These are phyloP conservation scores for Cherax quadricarinatus DNA, from an alignment of 1,140 invertebrate genomes.

Conservation along the genomic window DNA sequence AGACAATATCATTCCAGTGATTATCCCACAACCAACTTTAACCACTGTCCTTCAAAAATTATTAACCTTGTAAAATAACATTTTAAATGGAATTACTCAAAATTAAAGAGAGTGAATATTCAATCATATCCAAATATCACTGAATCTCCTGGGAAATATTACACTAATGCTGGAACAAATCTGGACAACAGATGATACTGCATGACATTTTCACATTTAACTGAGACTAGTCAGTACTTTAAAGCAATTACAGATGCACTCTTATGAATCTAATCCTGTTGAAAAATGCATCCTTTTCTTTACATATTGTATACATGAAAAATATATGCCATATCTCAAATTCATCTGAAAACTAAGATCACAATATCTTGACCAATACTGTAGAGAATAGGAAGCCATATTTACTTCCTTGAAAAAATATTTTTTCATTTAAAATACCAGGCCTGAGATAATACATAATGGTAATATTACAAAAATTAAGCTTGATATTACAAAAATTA, in stretches of 20 bases:
- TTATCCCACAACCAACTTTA: no score
- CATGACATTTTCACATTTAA: neutral
- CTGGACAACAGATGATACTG: neutral
- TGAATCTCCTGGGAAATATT: neutral
- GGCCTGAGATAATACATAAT: neutral
- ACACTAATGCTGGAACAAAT: neutral
- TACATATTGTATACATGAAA: neutral
- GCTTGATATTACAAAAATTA: no score
- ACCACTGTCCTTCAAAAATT: no score
- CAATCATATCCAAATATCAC: neutral
- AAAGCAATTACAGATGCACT: neutral
- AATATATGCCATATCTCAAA: neutral
- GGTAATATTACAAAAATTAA: neutral
- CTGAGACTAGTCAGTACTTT: neutral
- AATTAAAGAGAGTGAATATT: neutral
- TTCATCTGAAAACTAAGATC: neutral
- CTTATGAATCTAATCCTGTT: neutral
- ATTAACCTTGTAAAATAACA: no score
- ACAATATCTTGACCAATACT: neutral
- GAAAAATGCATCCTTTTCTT: neutral
- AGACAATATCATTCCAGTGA: no score
- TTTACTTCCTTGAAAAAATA: neutral
- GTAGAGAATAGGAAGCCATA: neutral
- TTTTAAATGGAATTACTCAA: no score
- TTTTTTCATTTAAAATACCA: neutral